Evolutionary conservation across 92 coral and sea anemone genomes (phyloP), one percentile per base, ranked within the genome.

Genomic region (Umimayanthus chanpuru): DNA sequence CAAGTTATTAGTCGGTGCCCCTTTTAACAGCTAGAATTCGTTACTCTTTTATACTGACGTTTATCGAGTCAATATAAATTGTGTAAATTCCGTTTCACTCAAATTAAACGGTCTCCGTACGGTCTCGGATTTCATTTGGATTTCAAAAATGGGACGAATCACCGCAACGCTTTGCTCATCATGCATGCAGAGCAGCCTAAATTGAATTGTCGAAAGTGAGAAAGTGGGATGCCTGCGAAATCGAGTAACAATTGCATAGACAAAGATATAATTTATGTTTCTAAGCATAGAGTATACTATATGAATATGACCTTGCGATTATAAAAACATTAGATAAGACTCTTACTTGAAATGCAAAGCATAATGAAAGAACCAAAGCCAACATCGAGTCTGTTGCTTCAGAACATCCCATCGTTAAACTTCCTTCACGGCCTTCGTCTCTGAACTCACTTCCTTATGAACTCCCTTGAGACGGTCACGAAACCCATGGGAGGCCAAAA

Each of bases 321-420:
- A 7, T 53, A 29, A 80, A 47, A 53, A 55, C 20, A 81, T 44
- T 5, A 80, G 85, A 80, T 58, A 55, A 21, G 73, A 81, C 29
- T 80, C 85, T 81, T 81, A 81, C 85, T 81, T 81, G 85, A 81
- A 81, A 81, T 36, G 73, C 85, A 30, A 81, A 40, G 29, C 71
- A 81, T 49, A 18, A 29, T 61, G 85, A 81, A 81, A 58, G 32
- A 6, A 64, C 73, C 28, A 81, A 65, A 23, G 29, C 30, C 85
- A 73, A 61, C 85, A 21, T 38, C 7, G 72, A 38, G 85, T 81
- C 73, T 6, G 82, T 43, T 43, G 44, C 61, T 65, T 38, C 29
- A 18, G 71, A 61, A 30, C 85, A 56, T 18, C 5, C 73, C 85
- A 80, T 80, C 7, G 15, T 64, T 39, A 12, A 56, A 56, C 73